Percentiles rank a stretch among this genome's conserved stretches.
phyloP scores from a whole-genome alignment of 2,113 vertebrate genomes.

The Dissostichus mawsoni region DNA sequence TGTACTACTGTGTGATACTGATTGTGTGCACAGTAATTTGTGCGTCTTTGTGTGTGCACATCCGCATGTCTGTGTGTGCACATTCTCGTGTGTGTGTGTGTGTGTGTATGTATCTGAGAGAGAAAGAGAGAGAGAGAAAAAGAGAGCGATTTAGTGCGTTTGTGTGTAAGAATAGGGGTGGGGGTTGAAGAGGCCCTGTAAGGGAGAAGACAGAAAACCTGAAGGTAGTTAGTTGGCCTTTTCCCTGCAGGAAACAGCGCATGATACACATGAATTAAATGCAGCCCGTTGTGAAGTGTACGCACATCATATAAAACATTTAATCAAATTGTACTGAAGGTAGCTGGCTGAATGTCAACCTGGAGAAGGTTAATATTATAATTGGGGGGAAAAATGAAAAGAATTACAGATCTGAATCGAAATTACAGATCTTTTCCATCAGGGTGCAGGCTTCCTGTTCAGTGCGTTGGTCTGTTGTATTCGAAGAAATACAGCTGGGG shows the following conservation, averaged over 20 bases:
- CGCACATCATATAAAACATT: slow-evolving; percentile 32
- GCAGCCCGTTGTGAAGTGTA: slow-evolving; percentile 29
- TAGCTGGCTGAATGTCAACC: slow-evolving; percentile 10
- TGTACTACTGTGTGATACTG: slow-evolving; percentile 49
- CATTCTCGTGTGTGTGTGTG: not conserved
- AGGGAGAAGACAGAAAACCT: slow-evolving; percentile 81
- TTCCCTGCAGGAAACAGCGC: slow-evolving; percentile 77
- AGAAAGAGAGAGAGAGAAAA: slow-evolving; percentile 11
- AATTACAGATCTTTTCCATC: slow-evolving; percentile 5
- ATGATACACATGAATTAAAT: slow-evolving; percentile 49
- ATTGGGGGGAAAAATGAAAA: not conserved
- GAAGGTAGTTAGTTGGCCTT: slow-evolving; percentile 77
- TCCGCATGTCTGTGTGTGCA: slow-evolving; percentile 7
- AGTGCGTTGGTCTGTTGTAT: slow-evolving; percentile 13
- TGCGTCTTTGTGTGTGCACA: slow-evolving; percentile 24
- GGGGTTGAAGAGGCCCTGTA: slow-evolving; percentile 81
- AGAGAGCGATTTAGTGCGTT: slow-evolving; percentile 53
- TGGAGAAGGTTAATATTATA: not conserved
- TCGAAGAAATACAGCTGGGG: slow-evolving; percentile 19
- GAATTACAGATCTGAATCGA: slow-evolving; percentile 7
- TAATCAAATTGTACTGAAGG: slow-evolving; percentile 19
- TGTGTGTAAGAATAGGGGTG: slow-evolving; percentile 70
- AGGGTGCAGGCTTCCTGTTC: not conserved
- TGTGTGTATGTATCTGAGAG: not conserved
- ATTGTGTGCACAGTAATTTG: slow-evolving; percentile 45